Evolutionary conservation across 2,113 vertebrate species (phyloP), one percentile per base, ranked within the genome.

Genomic region (Calidris pugnax): DNA sequence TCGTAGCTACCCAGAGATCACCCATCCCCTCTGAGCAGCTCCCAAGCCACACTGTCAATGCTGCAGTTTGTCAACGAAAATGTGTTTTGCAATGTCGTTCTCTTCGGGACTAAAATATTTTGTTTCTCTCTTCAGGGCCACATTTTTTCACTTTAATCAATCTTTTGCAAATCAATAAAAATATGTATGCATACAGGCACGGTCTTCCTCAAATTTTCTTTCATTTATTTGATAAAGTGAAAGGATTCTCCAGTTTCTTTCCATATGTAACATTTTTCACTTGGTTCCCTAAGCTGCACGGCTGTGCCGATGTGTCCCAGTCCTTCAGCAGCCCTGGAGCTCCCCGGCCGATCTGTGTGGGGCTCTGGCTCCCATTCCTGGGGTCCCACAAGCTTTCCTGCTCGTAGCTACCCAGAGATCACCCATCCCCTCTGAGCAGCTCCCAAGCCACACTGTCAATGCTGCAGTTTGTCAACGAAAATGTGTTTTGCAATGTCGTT

Each of bases 241-340:
- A 73, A 90, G 47, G 6, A 27, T 53, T 90, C 41, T 90, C 20
- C 8, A 12, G 30, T 80, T 72, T 72, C 47, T 57, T 90, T 28
- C 71, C 48, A 48, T 48, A 28, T 28, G 20, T 76, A 63, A 67
- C 53, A 76, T 87, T 90, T 92, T 76, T 76, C 53, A 67, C 23
- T 80, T 72, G 57, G n/a, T 39, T 85, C 51, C 18, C 4, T 20
- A 24, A 48, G n/a, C 37, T 23, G 26, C 14, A 4, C 1, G 4
- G 23, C 37, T 0, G 0, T 43, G 47, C 39, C 2, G 4, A 7
- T 26, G 45, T 6, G 0, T 22, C 32, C 57, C 6, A 2, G 23
- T n/a, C 53, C 64, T 85, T 75, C 71, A 45, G 82, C 88, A 79
- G 28, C 33, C 23, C 47, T 33, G 51, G 72, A 67, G 39, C 50